Evolutionary conservation across 1,140 invertebrate species (phyloP).

Genomic region (Armadillidium nasatum): DNA sequence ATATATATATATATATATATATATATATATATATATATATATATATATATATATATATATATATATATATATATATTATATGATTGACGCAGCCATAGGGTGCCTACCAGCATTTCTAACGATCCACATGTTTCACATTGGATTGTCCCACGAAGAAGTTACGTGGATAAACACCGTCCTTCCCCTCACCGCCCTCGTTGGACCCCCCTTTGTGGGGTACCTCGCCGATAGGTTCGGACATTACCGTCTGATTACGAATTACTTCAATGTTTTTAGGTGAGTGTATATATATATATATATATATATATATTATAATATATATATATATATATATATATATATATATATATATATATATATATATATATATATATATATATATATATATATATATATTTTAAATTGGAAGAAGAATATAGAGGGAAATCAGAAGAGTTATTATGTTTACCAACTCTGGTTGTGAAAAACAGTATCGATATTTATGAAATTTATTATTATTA

Average conservation of each 20-base stretch:
- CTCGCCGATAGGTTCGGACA: slow-evolving; percentile 24
- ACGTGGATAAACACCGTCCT: slow-evolving; percentile 27
- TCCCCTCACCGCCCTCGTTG: slow-evolving; percentile 18
- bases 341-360: slow-evolving; percentile 13
- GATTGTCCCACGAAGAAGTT: slow-evolving; percentile 17
- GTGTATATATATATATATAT: slow-evolving; percentile 23
- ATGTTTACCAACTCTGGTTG: too few species aligned
- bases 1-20: too few species aligned
- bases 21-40: too few species aligned
- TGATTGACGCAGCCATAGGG: slow-evolving; percentile 11
- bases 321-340: slow-evolving; percentile 14
- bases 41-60: too few species aligned
- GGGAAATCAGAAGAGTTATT: too few species aligned
- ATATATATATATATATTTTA: not conserved
- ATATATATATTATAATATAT: not conserved
- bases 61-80: too few species aligned
- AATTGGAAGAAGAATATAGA: not conserved
- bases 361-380: slow-evolving; percentile 14
- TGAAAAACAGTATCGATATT: too few species aligned
- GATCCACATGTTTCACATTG: slow-evolving; percentile 26
- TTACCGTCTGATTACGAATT: slow-evolving; percentile 18
- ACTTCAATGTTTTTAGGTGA: slow-evolving; percentile 24
- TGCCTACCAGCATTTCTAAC: slow-evolving; percentile 28
- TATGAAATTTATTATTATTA: too few species aligned
- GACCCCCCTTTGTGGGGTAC: slow-evolving; percentile 17